Evolutionary conservation across 2,113 vertebrate genomes (phyloP), one percentile per base, ranked within the genome.

Genomic region (Cercocebus atys): DNA sequence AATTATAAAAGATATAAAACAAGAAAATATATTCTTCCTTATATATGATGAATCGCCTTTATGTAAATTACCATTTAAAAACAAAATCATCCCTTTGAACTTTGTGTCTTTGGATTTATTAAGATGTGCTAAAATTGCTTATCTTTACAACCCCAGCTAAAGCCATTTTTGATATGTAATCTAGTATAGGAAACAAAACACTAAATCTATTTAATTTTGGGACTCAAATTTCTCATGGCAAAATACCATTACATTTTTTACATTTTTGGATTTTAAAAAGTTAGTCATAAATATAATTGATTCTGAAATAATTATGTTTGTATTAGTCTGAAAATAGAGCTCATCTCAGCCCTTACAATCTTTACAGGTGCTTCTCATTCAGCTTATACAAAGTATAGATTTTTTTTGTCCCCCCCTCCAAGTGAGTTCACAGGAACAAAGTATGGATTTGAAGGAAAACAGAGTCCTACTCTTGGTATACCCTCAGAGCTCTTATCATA

Each of bases 401-500:
- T 25, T 43, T 30, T 13, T 52, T 52, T 52, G 45, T 45, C 8
- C 0, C 47, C 47, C 59, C 40, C 61, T 4, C 27, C 27, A 64
- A 64, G 61, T 6, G 61, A 5, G 2, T 32, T 64, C 61, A 64
- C 61, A 64, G 61, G 61, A 64, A 64, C 27, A 13, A 95, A 97
- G 57, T 72, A 38, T 32, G 13, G 66, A 86, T 47, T 25, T 43
- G 47, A 94, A 92, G 59, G 61, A 66, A 75, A 88, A 85, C 50
- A 64, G 38, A 57, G 68, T 88, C 13, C 32, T 57, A 16, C 22
- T 47, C 30, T 80, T 80, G 11, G 8, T 80, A 4, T 12, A 35
- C 27, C 93, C 93, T 98, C 47, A 2, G 68, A 85, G 90, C 97
- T 98, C 78, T 38, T 94, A 96, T 98, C 94, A 47, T 79, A 73